Percentiles rank a stretch among this genome's conserved stretches.
These are phyloP conservation scores for Antechinus stuartii DNA, from an alignment of 2,113 vertebrate genomes.

Conservation along the genomic window DNA sequence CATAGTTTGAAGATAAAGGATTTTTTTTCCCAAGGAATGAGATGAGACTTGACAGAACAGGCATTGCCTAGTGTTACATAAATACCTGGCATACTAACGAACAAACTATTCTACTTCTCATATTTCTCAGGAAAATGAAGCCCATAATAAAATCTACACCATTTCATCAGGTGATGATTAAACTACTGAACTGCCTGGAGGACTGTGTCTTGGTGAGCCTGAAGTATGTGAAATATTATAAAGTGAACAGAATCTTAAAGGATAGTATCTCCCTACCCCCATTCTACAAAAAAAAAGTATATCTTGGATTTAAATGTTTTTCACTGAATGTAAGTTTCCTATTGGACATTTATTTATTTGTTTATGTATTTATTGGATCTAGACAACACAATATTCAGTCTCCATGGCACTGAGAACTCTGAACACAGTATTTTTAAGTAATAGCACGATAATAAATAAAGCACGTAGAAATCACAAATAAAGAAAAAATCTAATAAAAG, in stretches of 20 bases:
- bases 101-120: conserved; percentile 1
- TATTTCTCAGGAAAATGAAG: conserved; percentile 11
- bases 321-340: neutral
- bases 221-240: neutral
- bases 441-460: neutral
- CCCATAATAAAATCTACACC: neutral
- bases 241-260: neutral
- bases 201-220: neutral
- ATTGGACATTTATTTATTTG: neutral
- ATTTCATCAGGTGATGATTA: conserved; percentile 16
- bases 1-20: neutral
- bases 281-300: neutral
- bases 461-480: neutral
- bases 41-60: conserved; percentile 13
- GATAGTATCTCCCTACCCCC: neutral
- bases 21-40: neutral
- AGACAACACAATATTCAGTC: neutral
- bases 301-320: neutral
- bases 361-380: neutral
- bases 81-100: conserved; percentile 5
- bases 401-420: neutral
- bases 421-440: neutral
- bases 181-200: neutral
- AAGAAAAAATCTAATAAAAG: neutral
- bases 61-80: neutral